These are phyloP conservation scores for Nycticorax nycticorax DNA, from an alignment of 2,113 vertebrate species.

Conservation along the genomic window DNA sequence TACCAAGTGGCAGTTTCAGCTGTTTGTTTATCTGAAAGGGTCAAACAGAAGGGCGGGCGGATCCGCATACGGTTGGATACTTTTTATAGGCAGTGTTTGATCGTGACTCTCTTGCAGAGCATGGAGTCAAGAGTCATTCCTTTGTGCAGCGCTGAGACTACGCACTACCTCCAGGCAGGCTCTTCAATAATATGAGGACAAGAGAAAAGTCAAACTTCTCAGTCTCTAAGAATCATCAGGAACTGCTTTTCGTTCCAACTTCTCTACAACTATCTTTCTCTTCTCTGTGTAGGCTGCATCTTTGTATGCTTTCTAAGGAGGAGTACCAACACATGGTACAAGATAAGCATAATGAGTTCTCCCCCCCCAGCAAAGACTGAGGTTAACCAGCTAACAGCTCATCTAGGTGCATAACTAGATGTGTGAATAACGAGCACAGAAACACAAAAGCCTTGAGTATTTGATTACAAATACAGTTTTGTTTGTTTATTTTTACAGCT, in stretches of 20 bases:
- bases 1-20: background rate
- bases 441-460: background rate
- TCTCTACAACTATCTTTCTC: background rate
- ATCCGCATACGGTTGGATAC: background rate
- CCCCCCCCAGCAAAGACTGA: background rate
- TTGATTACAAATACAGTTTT: background rate
- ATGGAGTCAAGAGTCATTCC: background rate
- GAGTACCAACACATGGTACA: background rate
- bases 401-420: background rate
- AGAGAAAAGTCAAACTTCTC: rapidly evolving
- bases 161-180: background rate
- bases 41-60: background rate
- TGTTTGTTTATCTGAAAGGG: background rate
- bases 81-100: background rate
- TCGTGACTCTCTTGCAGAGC: rapidly evolving
- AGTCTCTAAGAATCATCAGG: background rate
- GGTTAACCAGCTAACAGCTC: background rate
- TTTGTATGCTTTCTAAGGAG: background rate
- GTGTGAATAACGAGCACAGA: background rate
- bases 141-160: background rate
- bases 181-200: background rate
- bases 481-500: background rate
- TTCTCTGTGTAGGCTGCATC: background rate
- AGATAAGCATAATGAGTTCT: background rate
- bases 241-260: background rate